Evolutionary conservation across 2,797 vertebrate genomes (phyloP), one percentile per base, ranked within the genome.

Genomic region (Brotula barbata): DNA sequence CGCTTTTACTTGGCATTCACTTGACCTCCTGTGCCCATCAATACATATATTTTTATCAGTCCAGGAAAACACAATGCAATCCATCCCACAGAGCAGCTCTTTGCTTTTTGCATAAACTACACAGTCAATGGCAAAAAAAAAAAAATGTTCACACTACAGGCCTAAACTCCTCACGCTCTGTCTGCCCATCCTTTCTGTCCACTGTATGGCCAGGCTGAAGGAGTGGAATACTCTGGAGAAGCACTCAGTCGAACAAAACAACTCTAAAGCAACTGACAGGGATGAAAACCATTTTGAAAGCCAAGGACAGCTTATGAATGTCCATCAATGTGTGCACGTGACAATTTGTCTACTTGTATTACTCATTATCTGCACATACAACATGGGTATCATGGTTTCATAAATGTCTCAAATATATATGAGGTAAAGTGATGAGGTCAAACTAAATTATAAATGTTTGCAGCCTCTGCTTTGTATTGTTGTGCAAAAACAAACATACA

Each of bases 161-260:
- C 34, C 34, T 36, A 57, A 74, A 57, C 70, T 68, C 23, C 54
- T 64, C 60, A 74, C 52, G 67, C 68, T 84, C 63, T 41, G 55
- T 78, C 71, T 52, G 40, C 60, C 71, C n/a, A 68, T 66, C 58
- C 64, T 52, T 54, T 62, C 14, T 19, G 64, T 71, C 70, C 78
- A 63, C 67, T 75, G 68, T 37, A 43, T 12, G 72, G 69, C 53
- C 58, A n/a, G 69, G 53, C 66, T 75, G 76, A 87, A 82, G 56
- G 62, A 84, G 80, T 77, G 40, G 15, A 70, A 82, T 87, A 85
- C 87, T 85, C 73, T 85, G 69, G 67, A 78, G 75, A 83, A 73
- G 75, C 86, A 80, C 85, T 90, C 80, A 89, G 74, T 68, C 50
- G 57, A 74, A 83, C 71, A 80, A 85, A 90, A 86, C 80, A 71